Conservation (phyloP, 92 coral and sea anemone species). For the Phenganax marumi region DNA sequence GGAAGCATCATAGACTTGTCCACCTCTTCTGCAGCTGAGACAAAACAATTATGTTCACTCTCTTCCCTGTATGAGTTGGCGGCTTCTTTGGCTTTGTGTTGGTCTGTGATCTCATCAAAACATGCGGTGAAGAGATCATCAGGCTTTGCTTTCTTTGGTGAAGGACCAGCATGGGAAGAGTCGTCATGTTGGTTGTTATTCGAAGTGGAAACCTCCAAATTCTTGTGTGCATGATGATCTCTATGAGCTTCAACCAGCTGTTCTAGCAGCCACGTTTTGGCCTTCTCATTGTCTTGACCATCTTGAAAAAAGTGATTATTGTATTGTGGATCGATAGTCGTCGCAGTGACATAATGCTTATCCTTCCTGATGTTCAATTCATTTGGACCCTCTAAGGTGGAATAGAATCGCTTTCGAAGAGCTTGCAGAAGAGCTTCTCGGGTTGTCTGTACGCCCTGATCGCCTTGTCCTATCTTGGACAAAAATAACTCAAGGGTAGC, state of each 20-base stretch:
- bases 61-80: slow-evolving; percentile 10
- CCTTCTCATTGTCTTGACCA: slow-evolving; percentile 5
- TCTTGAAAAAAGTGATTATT: slow-evolving; percentile 13
- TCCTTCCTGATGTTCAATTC: slow-evolving; percentile 19
- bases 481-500: slow-evolving; percentile 27
- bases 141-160: slow-evolving; percentile 13
- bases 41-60: background rate
- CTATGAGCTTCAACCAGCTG: slow-evolving; percentile 6
- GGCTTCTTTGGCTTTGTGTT: slow-evolving; percentile 17
- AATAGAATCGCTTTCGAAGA: slow-evolving; percentile 20
- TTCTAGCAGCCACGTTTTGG: slow-evolving; percentile 35
- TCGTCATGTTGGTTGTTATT: slow-evolving; percentile 16
- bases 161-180: slow-evolving; percentile 10
- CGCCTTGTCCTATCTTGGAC: slow-evolving; percentile 23
- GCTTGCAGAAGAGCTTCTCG: slow-evolving; percentile 7
- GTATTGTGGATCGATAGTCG: slow-evolving; percentile 26
- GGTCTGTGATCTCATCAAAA: slow-evolving; percentile 7
- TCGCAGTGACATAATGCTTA: slow-evolving; percentile 22
- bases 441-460: slow-evolving; percentile 33
- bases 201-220: background rate
- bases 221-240: background rate
- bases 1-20: slow-evolving; percentile 18
- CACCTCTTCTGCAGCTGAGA: slow-evolving; percentile 9
- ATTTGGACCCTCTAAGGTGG: slow-evolving; percentile 20
- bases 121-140: slow-evolving; percentile 37